phyloP scores from a whole-genome alignment of 2,113 vertebrate genomes.

The Spermophilus dauricus region DNA sequence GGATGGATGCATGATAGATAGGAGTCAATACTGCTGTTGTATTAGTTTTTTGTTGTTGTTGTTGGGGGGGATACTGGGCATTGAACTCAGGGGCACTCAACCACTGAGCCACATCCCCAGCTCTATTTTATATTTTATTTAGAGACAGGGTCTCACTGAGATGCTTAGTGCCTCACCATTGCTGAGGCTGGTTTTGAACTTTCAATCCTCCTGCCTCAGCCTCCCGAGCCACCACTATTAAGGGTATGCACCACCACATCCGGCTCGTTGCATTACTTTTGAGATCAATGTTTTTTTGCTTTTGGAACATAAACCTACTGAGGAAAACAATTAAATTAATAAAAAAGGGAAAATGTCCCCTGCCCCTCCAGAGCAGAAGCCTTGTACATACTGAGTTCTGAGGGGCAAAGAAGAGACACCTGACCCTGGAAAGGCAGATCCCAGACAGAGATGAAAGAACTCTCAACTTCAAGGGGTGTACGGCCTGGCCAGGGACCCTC shows the following conservation, averaged over 20 bases:
- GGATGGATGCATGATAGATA: background rate
- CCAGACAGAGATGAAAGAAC: background rate
- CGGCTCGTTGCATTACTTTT: background rate
- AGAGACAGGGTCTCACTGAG: too few relatives aligned
- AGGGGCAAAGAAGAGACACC: background rate
- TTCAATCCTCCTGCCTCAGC: too few relatives aligned
- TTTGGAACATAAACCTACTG: constrained; percentile 32
- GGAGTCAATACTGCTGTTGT: background rate
- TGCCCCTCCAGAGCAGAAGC: background rate
- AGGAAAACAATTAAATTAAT: constrained; percentile 38
- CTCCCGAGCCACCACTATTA: too few relatives aligned
- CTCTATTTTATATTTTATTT: too few relatives aligned
- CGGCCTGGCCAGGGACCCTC: background rate
- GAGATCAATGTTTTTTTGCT: background rate
- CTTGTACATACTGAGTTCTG: background rate
- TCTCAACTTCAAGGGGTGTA: background rate
- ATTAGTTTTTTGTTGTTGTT: background rate
- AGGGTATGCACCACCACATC: too few relatives aligned
- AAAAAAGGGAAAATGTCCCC: background rate
- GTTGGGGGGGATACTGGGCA: too few relatives aligned
- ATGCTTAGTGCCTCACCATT: too few relatives aligned
- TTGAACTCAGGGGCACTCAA: too few relatives aligned
- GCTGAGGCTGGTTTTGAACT: too few relatives aligned
- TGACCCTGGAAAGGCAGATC: background rate
- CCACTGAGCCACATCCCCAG: too few relatives aligned